phyloP scores from a whole-genome alignment of 2,797 vertebrate genomes.

The Sebastes kiyomatsui region DNA sequence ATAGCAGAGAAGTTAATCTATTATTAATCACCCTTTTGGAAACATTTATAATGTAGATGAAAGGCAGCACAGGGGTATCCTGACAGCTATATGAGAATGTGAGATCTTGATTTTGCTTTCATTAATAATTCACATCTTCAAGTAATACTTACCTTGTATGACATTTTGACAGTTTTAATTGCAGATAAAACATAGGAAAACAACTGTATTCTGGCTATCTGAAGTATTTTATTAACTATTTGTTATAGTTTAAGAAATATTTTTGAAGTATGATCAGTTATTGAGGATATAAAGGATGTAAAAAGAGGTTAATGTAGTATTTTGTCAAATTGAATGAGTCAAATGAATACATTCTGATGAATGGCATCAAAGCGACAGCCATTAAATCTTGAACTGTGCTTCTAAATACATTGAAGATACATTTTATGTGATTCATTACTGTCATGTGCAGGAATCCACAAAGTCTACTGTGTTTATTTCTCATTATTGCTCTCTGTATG shows the following conservation, averaged over 20 bases:
- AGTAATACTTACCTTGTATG: conserved; percentile 4
- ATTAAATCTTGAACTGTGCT: not conserved
- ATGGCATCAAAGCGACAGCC: not conserved
- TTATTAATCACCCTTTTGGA: conserved; percentile 79
- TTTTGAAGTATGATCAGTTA: not conserved
- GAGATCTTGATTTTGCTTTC: conserved; percentile 26
- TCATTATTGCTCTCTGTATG: not conserved
- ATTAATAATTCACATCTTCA: conserved; percentile 36
- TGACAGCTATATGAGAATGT: conserved; percentile 41
- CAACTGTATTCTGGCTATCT: not conserved
- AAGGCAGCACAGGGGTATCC: conserved; percentile 27
- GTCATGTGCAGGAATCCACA: not conserved
- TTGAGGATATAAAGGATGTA: accelerated
- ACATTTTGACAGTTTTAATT: not conserved
- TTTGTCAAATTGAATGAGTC: not conserved
- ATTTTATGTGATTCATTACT: not conserved
- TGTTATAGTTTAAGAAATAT: not conserved
- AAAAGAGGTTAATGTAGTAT: not conserved
- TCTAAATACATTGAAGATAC: not conserved
- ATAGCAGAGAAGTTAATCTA: conserved; percentile 75
- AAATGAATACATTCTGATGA: not conserved
- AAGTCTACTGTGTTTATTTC: not conserved
- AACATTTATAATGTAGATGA: conserved; percentile 50
- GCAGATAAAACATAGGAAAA: not conserved
- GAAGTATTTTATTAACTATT: not conserved